Percentiles rank a stretch among this genome's conserved stretches.
These are phyloP conservation scores for Coptotermes formosanus DNA, from an alignment of 1,140 invertebrate genomes.

Conservation along the genomic window DNA sequence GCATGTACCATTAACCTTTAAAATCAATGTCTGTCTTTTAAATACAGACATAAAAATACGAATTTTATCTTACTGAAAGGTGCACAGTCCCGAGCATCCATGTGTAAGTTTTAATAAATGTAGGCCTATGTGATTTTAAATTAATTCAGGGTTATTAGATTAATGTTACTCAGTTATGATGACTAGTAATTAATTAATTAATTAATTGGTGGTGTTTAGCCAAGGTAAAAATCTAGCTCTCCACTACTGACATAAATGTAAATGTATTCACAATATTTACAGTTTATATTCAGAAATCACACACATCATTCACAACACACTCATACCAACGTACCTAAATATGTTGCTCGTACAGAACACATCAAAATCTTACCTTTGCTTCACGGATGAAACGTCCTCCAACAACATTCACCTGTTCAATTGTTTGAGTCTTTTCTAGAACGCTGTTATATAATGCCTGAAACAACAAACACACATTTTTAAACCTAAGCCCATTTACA, in stretches of 20 bases:
- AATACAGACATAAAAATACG: neutral
- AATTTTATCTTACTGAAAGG: neutral
- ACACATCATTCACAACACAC: neutral
- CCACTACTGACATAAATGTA: neutral
- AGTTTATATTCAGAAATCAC: neutral
- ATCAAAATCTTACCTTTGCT: conserved; percentile 80
- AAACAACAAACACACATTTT: conserved; percentile 44
- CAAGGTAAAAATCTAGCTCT: neutral
- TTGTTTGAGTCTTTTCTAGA: conserved; percentile 84
- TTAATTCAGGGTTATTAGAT: conserved; percentile 9
- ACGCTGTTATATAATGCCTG: conserved; percentile 88
- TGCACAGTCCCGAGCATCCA: neutral
- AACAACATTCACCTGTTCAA: conserved; percentile 92
- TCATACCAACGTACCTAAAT: neutral
- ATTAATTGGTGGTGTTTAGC: neutral
- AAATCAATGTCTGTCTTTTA: neutral
- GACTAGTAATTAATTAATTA: neutral
- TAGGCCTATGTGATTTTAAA: neutral
- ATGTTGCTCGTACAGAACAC: neutral
- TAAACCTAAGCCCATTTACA: neutral
- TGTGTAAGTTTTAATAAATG: neutral
- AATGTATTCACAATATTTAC: conserved; percentile 16
- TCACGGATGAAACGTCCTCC: conserved; percentile 95
- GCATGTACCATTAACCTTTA: neutral
- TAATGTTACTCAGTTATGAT: neutral